Evolutionary conservation across 2,797 vertebrate species (phyloP), one percentile per base, ranked within the genome.

Genomic region (Halcyon leucocephala): DNA sequence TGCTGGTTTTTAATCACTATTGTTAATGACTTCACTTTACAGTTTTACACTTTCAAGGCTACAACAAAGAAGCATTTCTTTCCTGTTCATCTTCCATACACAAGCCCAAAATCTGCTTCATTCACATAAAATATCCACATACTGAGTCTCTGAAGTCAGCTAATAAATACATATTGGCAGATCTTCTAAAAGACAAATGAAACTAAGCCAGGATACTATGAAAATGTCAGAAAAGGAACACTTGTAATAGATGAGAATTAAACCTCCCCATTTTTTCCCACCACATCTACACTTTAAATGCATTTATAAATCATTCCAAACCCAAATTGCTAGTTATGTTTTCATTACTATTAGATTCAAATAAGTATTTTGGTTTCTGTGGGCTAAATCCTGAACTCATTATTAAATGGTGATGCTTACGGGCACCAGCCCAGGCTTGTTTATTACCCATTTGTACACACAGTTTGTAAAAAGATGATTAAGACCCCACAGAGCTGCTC

Each of bases 281-380:
- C 54, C 72, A 74, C 80, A 79, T 62, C 62, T 88, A 29, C 64
- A 58, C 82, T 85, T 76, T 76, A 92, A 88, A 82, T 67, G 67
- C 54, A 42, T 79, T 85, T 88, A 49, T 85, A 88, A 82, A 79
- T 82, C 44, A 55, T 71, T 92, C 60, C 82, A 93, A 93, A 76
- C 61, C 78, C 58, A 93, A 33, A 86, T 72, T 85, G 62, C 35
- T 90, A 60, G 83, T 80, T 92, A 67, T n/a, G 67, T 79, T 90
- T 87, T 95, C 83, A 80, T 48, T 76, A 17, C 6, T 92, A 48
- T 76, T 88, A 82, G 54, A 71, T 79, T 90, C 71, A 71, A 78
- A 3, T 70, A 79, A 74, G 54, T 55, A 55, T 60, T 74, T 82
- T 79, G 65, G 55, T 84, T 89, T 89, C 55, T 93, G 39, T 26